Percentiles rank a stretch among this genome's conserved stretches.
Conservation (phyloP, 2,113 vertebrate species). For the Numida meleagris region DNA sequence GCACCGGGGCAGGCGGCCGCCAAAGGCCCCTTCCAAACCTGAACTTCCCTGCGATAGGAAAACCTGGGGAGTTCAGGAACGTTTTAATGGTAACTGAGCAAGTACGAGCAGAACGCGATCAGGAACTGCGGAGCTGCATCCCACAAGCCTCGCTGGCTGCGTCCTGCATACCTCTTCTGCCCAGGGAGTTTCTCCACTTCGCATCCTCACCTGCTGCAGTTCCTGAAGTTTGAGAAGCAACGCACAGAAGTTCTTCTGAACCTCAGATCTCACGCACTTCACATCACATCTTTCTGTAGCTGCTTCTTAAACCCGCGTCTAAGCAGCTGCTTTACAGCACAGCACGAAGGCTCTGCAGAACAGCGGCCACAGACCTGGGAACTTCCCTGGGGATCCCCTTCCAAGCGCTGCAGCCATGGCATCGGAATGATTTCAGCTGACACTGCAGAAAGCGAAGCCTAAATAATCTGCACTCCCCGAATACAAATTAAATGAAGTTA, state of each 20-base stretch:
- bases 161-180: background rate
- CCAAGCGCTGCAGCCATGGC: background rate
- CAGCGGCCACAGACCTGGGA: background rate
- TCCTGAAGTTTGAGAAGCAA: background rate
- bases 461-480: background rate
- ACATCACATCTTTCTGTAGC: background rate
- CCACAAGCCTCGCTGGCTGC: background rate
- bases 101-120: background rate
- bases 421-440: background rate
- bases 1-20: background rate
- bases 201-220: background rate
- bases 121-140: accelerated
- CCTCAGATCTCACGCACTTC: background rate
- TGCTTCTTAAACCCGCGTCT: background rate
- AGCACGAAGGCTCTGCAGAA: background rate
- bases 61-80: background rate
- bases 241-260: background rate
- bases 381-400: background rate
- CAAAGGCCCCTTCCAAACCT: background rate
- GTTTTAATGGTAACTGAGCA: too few relatives aligned
- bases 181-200: too few relatives aligned
- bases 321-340: background rate
- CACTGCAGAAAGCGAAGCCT: background rate
- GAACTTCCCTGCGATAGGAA: background rate
- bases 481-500: background rate